Evolutionary conservation across 2,888 invertebrate genomes (phyloP), one percentile per base, ranked within the genome.

Genomic region (Platycnemis pennipes): DNA sequence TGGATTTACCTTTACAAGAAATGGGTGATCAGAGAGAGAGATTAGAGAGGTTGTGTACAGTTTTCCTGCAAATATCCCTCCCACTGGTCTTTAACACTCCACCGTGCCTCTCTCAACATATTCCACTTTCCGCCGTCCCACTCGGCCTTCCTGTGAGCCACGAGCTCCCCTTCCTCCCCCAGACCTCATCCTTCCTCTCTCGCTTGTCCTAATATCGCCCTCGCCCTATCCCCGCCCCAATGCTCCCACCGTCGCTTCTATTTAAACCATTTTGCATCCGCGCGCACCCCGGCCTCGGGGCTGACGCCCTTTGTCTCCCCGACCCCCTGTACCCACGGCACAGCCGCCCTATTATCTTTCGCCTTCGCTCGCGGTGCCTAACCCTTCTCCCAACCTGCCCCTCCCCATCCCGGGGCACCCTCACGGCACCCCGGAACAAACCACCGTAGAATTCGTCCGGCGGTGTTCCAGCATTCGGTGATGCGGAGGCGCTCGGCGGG

Each of bases 391-490:
- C 87, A 5, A 46, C 46, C 11, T n/a, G 0, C n/a, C 45, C 8
- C 26, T 26, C 19, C 46, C 45, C 26, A 1, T 63, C 56, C 49
- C 49, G 49, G 49, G 49, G 49, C 49, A 11, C 8, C 49, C 7
- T 49, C 37, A 31, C 53, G 37, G 22, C 56, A 13, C 42, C 89
- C 89, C 91, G 63, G 42, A 63, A 63, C 91, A 49, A 87, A 26
- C 87, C 53, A 89, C 88, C 63, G 26, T 63, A 44, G 42, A 13
- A 91, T 63, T 63, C 63, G 44, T 42, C 63, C 42, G 11, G 91
- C 63, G 56, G 91, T 63, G 26, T 44, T n/a, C 63, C 16, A 44
- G 63, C 63, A 91, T 91, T 37, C 91, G 63, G 63, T n/a, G n/a
- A 91, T 91, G 26, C 37, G 45, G 45, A 87, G 45, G 26, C n/a